These are phyloP conservation scores for Caradrina clavipalpis DNA, from an alignment of 2,888 invertebrate species.

Conservation along the genomic window DNA sequence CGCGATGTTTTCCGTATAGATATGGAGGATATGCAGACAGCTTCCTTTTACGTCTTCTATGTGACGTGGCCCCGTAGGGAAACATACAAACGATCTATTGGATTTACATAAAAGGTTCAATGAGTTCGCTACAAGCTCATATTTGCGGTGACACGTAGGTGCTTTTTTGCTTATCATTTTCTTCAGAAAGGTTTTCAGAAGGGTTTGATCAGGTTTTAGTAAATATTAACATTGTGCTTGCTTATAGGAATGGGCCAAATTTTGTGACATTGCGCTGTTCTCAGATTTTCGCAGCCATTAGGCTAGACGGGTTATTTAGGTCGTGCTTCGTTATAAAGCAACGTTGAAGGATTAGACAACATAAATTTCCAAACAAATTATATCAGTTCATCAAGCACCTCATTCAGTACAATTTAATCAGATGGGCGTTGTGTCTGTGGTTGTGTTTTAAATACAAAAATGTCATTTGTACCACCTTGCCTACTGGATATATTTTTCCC, in stretches of 20 bases:
- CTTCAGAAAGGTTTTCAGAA: neutral
- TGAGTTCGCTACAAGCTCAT: constrained; percentile 57
- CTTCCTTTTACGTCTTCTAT: constrained; percentile 47
- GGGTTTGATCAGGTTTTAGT: neutral
- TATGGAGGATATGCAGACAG: constrained; percentile 40
- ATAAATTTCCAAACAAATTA: neutral
- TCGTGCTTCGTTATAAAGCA: neutral
- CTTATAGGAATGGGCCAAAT: neutral
- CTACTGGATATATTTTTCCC: neutral
- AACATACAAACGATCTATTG: constrained; percentile 70
- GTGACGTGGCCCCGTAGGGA: constrained; percentile 61
- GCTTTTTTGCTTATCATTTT: constrained; percentile 22
- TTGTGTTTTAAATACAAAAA: neutral
- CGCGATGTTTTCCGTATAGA: constrained; percentile 38
- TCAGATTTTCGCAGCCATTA: neutral
- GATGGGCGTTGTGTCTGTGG: neutral
- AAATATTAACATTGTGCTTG: neutral
- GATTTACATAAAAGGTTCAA: constrained; percentile 76
- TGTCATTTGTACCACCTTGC: no score
- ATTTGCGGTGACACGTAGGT: constrained; percentile 62
- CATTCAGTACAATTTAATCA: neutral
- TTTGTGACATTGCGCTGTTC: neutral
- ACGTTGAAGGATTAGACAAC: neutral
- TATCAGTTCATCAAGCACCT: neutral
- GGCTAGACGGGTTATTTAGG: neutral